A percentile compares a stretch with the other conserved stretches of the same genome.
phyloP scores from a whole-genome alignment of 2,888 invertebrate genomes.

The Brachypterus glaber region DNA sequence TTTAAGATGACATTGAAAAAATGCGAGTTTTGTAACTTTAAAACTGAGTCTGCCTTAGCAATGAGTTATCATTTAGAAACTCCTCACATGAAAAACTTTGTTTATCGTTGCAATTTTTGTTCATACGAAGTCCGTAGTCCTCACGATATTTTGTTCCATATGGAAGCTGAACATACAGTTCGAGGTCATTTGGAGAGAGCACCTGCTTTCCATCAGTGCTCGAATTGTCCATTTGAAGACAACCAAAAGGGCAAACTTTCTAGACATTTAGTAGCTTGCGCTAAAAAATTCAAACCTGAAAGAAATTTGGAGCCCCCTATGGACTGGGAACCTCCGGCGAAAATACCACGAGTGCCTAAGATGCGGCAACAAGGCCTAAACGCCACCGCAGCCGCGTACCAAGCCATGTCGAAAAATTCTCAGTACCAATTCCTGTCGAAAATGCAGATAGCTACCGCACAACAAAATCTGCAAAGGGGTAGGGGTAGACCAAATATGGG shows the following conservation, averaged over 20 bases:
- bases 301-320: conserved; percentile 75
- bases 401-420: conserved; percentile 42
- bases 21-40: conserved; percentile 83
- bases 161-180: conserved; percentile 82
- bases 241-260: conserved; percentile 86
- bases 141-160: conserved; percentile 81
- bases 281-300: conserved; percentile 82
- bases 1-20: conserved; percentile 60
- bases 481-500: conserved; percentile 35
- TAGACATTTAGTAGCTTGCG: conserved; percentile 78
- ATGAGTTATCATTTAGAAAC: conserved; percentile 84
- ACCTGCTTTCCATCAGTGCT: conserved; percentile 82
- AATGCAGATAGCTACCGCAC: conserved; percentile 32
- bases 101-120: conserved; percentile 60
- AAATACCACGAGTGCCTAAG: conserved; percentile 66
- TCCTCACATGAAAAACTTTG: conserved; percentile 81
- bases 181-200: conserved; percentile 76
- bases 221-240: conserved; percentile 89
- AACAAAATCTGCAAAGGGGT: conserved; percentile 32
- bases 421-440: conserved; percentile 36
- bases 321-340: conserved; percentile 91
- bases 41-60: conserved; percentile 73
- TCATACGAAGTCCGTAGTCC: conserved; percentile 56
- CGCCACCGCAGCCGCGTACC: conserved; percentile 40
- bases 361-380: conserved; percentile 36